Evolutionary conservation across 92 coral and sea anemone species (phyloP).

Genomic region (Scolanthus callimorphus): DNA sequence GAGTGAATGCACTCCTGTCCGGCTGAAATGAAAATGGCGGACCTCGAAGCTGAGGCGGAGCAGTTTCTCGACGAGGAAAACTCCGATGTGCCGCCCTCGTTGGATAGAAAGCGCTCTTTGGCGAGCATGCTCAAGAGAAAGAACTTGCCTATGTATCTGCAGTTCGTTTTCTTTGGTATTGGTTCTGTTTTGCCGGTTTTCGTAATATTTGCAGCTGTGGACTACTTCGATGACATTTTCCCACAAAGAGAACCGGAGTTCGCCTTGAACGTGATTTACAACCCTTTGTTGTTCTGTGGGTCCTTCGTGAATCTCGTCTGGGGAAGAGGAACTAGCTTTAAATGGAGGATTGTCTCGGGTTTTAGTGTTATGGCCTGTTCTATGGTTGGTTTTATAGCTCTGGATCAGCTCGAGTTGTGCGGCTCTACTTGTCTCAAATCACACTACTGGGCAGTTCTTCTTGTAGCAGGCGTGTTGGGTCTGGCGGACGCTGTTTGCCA

Average conservation of each 20-base stretch:
- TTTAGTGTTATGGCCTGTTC: slow-evolving; percentile 68
- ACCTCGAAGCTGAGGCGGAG: slow-evolving; percentile 76
- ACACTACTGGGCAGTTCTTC: slow-evolving; percentile 80
- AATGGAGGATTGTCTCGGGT: slow-evolving; percentile 74
- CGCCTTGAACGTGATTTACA: slow-evolving; percentile 78
- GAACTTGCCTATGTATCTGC: slow-evolving; percentile 69
- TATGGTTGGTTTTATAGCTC: slow-evolving; percentile 68
- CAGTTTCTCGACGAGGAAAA: slow-evolving; percentile 66
- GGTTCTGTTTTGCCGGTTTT: slow-evolving; percentile 82
- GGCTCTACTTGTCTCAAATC: slow-evolving; percentile 69
- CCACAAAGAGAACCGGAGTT: slow-evolving; percentile 83
- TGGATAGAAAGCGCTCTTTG: slow-evolving; percentile 56
- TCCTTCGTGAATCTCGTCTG: slow-evolving; percentile 82
- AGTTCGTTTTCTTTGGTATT: slow-evolving; percentile 83
- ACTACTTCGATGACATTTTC: slow-evolving; percentile 81
- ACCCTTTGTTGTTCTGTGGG: slow-evolving; percentile 80
- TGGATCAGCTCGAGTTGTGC: slow-evolving; percentile 79
- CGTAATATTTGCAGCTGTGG: slow-evolving; percentile 85
- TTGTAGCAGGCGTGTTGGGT: slow-evolving; percentile 74
- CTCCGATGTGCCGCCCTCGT: slow-evolving; percentile 23
- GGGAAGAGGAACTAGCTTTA: slow-evolving; percentile 84
- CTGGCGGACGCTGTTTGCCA: slow-evolving; percentile 89
- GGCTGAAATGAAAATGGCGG: slow-evolving; percentile 59
- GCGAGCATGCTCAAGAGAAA: slow-evolving; percentile 62
- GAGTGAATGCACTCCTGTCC: neutral